Conservation (phyloP, 2,888 invertebrate genomes). For the Julus scandinavius region DNA sequence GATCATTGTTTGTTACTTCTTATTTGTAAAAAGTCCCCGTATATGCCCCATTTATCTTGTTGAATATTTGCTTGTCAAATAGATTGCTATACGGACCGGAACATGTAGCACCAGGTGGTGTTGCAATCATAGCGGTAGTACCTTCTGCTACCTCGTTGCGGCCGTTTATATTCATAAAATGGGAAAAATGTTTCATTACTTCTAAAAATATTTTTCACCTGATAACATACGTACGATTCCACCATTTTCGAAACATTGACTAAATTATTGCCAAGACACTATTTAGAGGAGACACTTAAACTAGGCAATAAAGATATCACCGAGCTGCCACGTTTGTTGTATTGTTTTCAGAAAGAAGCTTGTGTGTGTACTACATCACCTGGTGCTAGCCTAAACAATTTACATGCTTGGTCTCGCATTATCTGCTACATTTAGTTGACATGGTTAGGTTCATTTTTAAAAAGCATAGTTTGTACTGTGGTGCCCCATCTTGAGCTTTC, state of each 20-base stretch:
- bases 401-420: not conserved
- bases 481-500: too few relatives aligned
- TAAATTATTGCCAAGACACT: not conserved
- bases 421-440: not conserved
- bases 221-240: too few relatives aligned
- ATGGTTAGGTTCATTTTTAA: not conserved
- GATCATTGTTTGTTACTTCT: not conserved
- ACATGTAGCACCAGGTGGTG: not conserved
- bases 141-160: not conserved
- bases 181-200: too few relatives aligned
- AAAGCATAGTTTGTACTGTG: not conserved
- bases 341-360: not conserved
- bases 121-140: not conserved
- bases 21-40: not conserved
- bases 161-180: not conserved
- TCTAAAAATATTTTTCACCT: too few relatives aligned
- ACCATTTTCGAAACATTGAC: too few relatives aligned
- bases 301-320: too few relatives aligned
- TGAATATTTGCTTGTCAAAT: conserved; percentile 24
- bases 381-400: not conserved
- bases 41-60: not conserved
- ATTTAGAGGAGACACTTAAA: not conserved
- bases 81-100: not conserved
- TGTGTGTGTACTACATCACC: not conserved
- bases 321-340: too few relatives aligned